Base-by-base conservation (phyloP, 2,113 vertebrate genomes). In the Hymenochirus boettgeri region DNA sequence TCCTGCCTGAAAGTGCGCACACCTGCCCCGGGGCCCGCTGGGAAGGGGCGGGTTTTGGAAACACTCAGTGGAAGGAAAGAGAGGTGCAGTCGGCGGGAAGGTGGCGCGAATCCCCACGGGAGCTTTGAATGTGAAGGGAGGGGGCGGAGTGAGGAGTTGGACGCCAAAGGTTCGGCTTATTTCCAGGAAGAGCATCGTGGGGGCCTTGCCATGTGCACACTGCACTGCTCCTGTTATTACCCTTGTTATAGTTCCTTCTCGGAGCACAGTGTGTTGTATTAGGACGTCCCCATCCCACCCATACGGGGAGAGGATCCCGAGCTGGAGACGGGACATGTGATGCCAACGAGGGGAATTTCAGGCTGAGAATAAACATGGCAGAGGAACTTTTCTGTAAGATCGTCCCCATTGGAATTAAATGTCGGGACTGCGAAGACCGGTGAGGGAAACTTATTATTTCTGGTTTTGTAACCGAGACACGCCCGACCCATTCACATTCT, bases 401-500 rank as follows among this genome's bases (percentile, higher is more conserved):
- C 4, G 19, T 58, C 22, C 7, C 61, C 15, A 25, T 63, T 19
- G 13, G 42, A 2, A 58, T 53, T 11, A 45, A 60, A 13, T 53
- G 72, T 23, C 60, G 56, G 24, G 72, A 71, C 18, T 65, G 72
- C 45, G 61, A 74, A 42, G 70, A 71, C 48, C 64, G 70, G 72
- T 74, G 66, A 71, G 57, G 7, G 15, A 5, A n/a, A n/a, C n/a
- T n/a, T n/a, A n/a, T n/a, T n/a, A n/a, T n/a, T n/a, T n/a, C n/a
- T n/a, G n/a, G n/a, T n/a, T n/a, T n/a, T n/a, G n/a, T n/a, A n/a
- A n/a, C n/a, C n/a, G n/a, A n/a, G n/a, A n/a, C n/a, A n/a, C n/a
- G n/a, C n/a, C n/a, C n/a, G n/a, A n/a, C n/a, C n/a, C n/a, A n/a
- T n/a, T n/a, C n/a, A n/a, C n/a, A n/a, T n/a, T n/a, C n/a, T n/a